A percentile compares a stretch with the other conserved stretches of the same genome.
These are phyloP conservation scores for Leuciscus waleckii DNA, from an alignment of 2,797 vertebrate genomes.

Conservation along the genomic window DNA sequence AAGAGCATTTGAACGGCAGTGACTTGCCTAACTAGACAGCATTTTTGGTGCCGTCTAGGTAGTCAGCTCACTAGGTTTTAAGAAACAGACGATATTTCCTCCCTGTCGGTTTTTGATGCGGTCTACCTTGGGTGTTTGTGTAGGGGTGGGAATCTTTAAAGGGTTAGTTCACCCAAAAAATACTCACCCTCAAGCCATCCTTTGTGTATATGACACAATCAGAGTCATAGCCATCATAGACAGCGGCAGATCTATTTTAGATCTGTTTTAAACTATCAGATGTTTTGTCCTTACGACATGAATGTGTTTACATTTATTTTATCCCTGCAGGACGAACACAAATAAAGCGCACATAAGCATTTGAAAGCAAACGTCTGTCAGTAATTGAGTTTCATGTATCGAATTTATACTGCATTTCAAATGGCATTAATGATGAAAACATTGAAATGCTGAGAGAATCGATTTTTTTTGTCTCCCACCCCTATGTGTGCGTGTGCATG, in stretches of 20 bases:
- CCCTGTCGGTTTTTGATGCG: neutral
- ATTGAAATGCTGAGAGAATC: neutral
- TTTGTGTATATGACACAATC: too few relatives aligned
- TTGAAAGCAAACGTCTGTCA: neutral
- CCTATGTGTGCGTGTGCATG: slow-evolving; percentile 13
- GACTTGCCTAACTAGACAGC: neutral
- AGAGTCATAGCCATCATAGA: neutral
- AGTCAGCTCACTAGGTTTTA: slow-evolving; percentile 12
- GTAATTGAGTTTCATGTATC: neutral
- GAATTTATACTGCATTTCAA: neutral
- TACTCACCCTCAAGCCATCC: too few relatives aligned
- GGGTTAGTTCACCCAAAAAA: too few relatives aligned
- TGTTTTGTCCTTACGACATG: neutral
- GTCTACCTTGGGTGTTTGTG: neutral
- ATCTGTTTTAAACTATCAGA: neutral
- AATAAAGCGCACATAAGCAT: neutral
- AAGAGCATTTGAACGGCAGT: slow-evolving; percentile 50
- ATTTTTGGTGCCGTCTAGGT: neutral
- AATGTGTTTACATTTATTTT: neutral
- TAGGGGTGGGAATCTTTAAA: neutral
- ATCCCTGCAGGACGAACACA: neutral
- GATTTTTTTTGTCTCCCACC: neutral
- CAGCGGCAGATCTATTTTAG: neutral
- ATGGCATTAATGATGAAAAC: neutral
- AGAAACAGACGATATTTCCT: neutral